Evolutionary conservation across 2,797 vertebrate genomes (phyloP).

Genomic region (Valencia hispanica): DNA sequence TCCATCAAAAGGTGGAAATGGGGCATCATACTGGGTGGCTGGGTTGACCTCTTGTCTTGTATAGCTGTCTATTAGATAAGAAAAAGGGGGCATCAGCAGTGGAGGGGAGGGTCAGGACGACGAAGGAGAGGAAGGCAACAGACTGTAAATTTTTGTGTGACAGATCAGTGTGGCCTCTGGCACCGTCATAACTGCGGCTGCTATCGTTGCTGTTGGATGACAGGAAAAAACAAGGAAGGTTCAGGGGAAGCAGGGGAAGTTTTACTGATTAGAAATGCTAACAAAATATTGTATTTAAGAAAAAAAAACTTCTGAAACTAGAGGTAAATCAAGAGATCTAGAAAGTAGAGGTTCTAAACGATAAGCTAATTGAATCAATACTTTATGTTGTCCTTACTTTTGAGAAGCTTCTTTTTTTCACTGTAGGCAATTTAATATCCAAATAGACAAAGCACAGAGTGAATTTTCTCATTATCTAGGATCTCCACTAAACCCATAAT

Average conservation of each 20-base stretch:
- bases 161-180: constrained; percentile 64
- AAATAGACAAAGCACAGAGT: not conserved
- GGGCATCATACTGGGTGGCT: constrained; percentile 32
- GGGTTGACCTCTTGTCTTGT: constrained; percentile 56
- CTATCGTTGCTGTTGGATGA: constrained; percentile 62
- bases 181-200: constrained; percentile 47
- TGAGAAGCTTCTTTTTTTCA: not conserved
- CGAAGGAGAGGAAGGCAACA: constrained; percentile 35
- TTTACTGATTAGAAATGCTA: constrained; percentile 11
- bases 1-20: constrained; percentile 31
- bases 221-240: constrained; percentile 41
- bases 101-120: constrained; percentile 4
- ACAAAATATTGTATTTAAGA: not conserved
- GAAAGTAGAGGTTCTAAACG: not conserved
- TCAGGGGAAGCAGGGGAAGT: constrained; percentile 18
- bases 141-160: constrained; percentile 61
- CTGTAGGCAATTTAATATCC: not conserved
- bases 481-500: not conserved
- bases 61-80: constrained; percentile 60
- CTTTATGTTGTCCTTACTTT: too few relatives aligned
- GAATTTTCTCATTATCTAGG: not conserved
- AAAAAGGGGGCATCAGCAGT: constrained; percentile 25
- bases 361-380: too few relatives aligned
- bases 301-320: not conserved
- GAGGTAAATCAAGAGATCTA: too few relatives aligned